Evolutionary conservation across 2,797 vertebrate genomes (phyloP).

Genomic region (Stomatorhinus walkeri): DNA sequence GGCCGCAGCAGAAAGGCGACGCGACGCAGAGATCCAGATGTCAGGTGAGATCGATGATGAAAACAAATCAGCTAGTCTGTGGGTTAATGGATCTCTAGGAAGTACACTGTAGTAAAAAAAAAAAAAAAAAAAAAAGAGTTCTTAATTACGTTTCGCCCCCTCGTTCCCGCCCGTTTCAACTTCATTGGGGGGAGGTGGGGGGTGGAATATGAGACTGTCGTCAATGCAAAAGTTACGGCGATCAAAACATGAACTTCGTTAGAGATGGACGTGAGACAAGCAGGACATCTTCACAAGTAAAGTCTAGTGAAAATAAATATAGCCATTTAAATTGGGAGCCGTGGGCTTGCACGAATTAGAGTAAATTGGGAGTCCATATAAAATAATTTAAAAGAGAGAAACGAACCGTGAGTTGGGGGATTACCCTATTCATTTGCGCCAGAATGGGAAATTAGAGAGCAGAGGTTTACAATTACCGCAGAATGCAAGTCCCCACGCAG

Average conservation of each 20-base stretch:
- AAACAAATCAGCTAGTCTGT: not conserved
- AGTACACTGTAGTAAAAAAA: not conserved
- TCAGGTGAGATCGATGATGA: conserved; percentile 8
- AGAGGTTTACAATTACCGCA: not conserved
- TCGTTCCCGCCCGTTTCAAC: not conserved
- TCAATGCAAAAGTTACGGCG: not conserved
- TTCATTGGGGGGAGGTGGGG: not conserved
- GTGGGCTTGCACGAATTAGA: not conserved
- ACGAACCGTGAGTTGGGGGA: not conserved
- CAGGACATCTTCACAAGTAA: not conserved
- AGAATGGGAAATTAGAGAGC: not conserved
- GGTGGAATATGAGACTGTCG: not conserved
- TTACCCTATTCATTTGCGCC: not conserved
- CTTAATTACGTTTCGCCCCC: not conserved
- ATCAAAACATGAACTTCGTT: not conserved
- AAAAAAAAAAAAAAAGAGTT: not conserved
- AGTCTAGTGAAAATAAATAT: not conserved
- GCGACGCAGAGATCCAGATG: not conserved
- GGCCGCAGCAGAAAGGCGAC: not conserved
- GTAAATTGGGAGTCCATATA: not conserved
- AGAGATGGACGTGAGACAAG: not conserved
- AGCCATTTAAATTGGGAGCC: not conserved
- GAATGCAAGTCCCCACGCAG: not conserved
- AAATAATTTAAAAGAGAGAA: not conserved
- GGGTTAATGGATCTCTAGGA: too few species aligned